Percentiles rank a stretch among this genome's conserved stretches.
phyloP scores from a whole-genome alignment of 30 jellyfish, hydroid and myxozoan genomes.

The Calvadosia cruxmelitensis region DNA sequence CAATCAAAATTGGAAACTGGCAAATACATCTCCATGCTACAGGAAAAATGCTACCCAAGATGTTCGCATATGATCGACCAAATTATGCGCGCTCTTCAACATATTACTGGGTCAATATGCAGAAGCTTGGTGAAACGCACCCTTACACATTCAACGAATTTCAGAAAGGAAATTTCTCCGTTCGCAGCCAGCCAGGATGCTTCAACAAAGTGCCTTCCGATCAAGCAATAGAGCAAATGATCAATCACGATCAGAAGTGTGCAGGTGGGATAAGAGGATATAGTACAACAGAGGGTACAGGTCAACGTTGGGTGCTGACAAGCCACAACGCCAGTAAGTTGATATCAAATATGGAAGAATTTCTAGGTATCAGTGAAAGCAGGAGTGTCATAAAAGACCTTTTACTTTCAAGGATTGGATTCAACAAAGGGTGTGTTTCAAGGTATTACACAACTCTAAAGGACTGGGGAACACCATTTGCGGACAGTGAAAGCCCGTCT shows the following conservation, averaged over 20 bases:
- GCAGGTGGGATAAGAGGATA: conserved; percentile 38
- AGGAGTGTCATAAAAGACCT: too few relatives aligned
- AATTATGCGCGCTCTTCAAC: conserved; percentile 25
- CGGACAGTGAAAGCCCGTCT: conserved; percentile 8
- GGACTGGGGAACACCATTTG: conserved; percentile 41
- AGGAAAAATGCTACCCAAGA: conserved; percentile 22
- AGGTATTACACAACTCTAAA: not conserved
- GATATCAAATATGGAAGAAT: too few relatives aligned
- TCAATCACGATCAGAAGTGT: conserved; percentile 32
- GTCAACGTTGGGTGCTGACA: conserved; percentile 41
- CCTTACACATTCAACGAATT: conserved; percentile 20
- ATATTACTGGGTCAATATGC: conserved; percentile 31
- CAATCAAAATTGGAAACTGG: conserved; percentile 31
- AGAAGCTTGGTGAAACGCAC: conserved; percentile 16
- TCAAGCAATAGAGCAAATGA: conserved; percentile 34
- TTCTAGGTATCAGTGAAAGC: too few relatives aligned
- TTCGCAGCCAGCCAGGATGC: conserved; percentile 7
- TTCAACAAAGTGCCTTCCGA: conserved; percentile 36
- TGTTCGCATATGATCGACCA: conserved; percentile 45
- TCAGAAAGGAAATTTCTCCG: conserved; percentile 21
- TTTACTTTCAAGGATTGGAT: conserved; percentile 21
- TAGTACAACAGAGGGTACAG: conserved; percentile 31
- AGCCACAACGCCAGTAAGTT: conserved; percentile 31
- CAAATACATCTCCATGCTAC: conserved; percentile 25
- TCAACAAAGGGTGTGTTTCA: conserved; percentile 16